Evolutionary conservation across 2,113 vertebrate genomes (phyloP).

Genomic region (Caranx melampygus): DNA sequence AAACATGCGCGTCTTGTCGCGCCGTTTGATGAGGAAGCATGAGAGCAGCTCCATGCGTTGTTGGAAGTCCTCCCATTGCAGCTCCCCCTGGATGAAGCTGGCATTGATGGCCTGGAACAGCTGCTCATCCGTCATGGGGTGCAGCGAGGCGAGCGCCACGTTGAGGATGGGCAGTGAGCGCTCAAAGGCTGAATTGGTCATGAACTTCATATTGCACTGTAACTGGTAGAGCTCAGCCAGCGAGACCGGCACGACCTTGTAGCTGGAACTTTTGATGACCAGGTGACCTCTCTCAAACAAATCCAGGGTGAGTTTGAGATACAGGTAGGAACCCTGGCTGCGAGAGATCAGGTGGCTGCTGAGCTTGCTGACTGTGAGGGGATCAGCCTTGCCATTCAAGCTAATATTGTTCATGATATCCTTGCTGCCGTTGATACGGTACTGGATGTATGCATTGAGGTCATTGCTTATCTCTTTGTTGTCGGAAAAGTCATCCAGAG

Average conservation of each 20-base stretch:
- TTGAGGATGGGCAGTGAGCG: constrained; percentile 92
- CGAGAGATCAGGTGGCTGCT: constrained; percentile 94
- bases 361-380: constrained; percentile 89
- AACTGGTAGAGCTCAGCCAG: constrained; percentile 95
- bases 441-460: constrained; percentile 94
- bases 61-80: constrained; percentile 95
- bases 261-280: constrained; percentile 97
- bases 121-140: constrained; percentile 98
- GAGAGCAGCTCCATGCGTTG: constrained; percentile 95
- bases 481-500: constrained; percentile 90
- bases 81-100: constrained; percentile 86
- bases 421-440: constrained; percentile 90
- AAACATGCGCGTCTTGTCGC: constrained; percentile 99
- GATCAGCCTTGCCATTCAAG: constrained; percentile 94
- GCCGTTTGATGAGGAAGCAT: constrained; percentile 91
- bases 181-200: constrained; percentile 94
- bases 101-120: constrained; percentile 95
- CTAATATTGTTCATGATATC: constrained; percentile 97
- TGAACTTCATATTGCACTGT: constrained; percentile 99
- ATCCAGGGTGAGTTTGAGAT: constrained; percentile 96
- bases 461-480: constrained; percentile 92
- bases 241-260: constrained; percentile 97
- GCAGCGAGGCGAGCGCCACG: constrained; percentile 93
- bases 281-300: constrained; percentile 96
- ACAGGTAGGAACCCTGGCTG: constrained; percentile 97